Percentiles rank a stretch among this genome's conserved stretches.
Evolutionary conservation across 1,140 invertebrate species (phyloP).

Genomic region (Protaetia brevitarsis): DNA sequence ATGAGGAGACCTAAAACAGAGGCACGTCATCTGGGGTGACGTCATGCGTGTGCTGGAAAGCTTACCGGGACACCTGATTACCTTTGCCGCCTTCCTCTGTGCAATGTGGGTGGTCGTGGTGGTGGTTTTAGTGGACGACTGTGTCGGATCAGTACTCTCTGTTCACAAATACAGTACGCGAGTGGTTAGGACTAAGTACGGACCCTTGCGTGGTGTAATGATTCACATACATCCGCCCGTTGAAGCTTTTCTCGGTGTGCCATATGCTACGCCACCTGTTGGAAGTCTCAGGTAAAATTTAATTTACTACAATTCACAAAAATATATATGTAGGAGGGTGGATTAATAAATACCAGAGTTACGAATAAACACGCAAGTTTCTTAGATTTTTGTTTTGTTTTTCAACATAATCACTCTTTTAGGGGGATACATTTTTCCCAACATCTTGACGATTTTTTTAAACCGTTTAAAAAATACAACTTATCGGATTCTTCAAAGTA

Average conservation of each 20-base stretch:
- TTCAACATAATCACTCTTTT: too few relatives aligned
- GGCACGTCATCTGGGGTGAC: slow-evolving; percentile 37
- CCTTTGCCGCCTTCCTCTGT: slow-evolving; percentile 32
- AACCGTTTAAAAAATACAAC: too few relatives aligned
- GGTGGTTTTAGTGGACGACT: slow-evolving; percentile 52
- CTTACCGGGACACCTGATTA: slow-evolving; percentile 34
- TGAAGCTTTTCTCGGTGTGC: slow-evolving; percentile 92
- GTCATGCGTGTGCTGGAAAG: slow-evolving; percentile 41
- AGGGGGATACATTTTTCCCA: too few relatives aligned
- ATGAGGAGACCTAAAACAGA: slow-evolving; percentile 1
- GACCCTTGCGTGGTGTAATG: slow-evolving; percentile 77
- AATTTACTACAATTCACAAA: too few relatives aligned
- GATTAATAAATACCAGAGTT: too few relatives aligned
- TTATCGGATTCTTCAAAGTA: too few relatives aligned
- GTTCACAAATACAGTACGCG: slow-evolving; percentile 73
- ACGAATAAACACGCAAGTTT: too few relatives aligned
- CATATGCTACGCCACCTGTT: slow-evolving; percentile 82
- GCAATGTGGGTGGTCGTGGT: slow-evolving; percentile 45
- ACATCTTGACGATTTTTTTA: too few relatives aligned
- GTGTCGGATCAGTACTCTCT: slow-evolving; percentile 47
- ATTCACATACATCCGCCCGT: slow-evolving; percentile 74
- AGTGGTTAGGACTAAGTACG: slow-evolving; percentile 83
- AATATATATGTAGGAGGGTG: too few relatives aligned
- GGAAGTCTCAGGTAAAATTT: slow-evolving; percentile 59
- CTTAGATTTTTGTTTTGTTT: too few relatives aligned